phyloP scores from a whole-genome alignment of 2,888 invertebrate species.

The Ecdyonurus torrentis region DNA sequence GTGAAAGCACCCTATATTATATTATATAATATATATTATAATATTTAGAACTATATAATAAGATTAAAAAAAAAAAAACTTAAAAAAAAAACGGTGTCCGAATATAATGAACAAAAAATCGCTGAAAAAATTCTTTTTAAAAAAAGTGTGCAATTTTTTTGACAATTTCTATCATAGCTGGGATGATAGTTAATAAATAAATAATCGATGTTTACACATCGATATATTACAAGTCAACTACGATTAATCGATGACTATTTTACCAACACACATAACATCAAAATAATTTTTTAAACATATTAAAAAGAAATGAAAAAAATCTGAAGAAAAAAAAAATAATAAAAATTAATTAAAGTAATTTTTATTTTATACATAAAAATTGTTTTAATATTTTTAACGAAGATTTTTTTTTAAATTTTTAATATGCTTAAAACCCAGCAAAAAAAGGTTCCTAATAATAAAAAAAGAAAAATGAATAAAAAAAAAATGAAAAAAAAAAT shows the following conservation, averaged over 20 bases:
- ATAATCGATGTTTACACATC: no score
- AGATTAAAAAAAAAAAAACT: conserved; percentile 18
- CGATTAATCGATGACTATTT: no score
- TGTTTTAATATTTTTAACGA: not conserved
- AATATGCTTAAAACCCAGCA: conserved; percentile 19
- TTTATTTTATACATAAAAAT: not conserved
- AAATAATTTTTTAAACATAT: no score
- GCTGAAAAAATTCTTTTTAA: not conserved
- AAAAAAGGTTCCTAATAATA: conserved; percentile 27
- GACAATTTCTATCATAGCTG: no score
- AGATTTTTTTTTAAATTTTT: not conserved
- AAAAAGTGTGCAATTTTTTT: not conserved
- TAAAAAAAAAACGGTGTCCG: conserved; percentile 11
- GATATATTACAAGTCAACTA: no score
- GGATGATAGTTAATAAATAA: no score
- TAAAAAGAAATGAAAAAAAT: no score
- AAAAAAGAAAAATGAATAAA: no score
- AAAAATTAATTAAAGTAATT: no score
- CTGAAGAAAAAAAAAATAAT: no score
- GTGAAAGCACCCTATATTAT: not conserved
- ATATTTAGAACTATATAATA: conserved; percentile 17
- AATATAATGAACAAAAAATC: not conserved
- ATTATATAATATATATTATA: conserved; percentile 5
- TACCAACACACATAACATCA: no score
- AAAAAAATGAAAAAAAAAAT: no score